phyloP scores from a whole-genome alignment of 53 echinoderm and acorn worm species.

The Astropecten irregularis region DNA sequence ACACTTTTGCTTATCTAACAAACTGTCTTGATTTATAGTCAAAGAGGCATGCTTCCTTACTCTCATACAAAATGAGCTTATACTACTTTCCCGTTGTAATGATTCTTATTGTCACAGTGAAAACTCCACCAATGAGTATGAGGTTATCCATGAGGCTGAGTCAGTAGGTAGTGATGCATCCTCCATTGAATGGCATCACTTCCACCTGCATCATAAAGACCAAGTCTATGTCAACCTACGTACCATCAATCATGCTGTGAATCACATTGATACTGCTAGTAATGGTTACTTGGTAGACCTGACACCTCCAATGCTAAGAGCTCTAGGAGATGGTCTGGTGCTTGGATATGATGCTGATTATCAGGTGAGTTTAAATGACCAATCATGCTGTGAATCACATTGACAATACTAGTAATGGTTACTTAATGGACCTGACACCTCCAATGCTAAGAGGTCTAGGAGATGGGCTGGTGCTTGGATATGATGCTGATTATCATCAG shows the following conservation, averaged over 20 bases:
- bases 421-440: too few relatives aligned
- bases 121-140: slow-evolving; percentile 31
- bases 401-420: too few relatives aligned
- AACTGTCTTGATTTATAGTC: too few relatives aligned
- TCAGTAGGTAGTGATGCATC: slow-evolving; percentile 27
- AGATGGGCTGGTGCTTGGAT: too few relatives aligned
- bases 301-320: slow-evolving; percentile 52
- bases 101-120: not conserved
- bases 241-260: slow-evolving; percentile 43
- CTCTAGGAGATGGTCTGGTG: slow-evolving; percentile 58
- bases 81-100: too few relatives aligned
- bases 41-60: too few relatives aligned
- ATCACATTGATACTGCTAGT: slow-evolving; percentile 6
- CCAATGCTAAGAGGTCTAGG: too few relatives aligned
- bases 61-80: too few relatives aligned
- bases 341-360: slow-evolving; percentile 55
- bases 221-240: slow-evolving; percentile 50
- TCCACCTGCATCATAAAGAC: slow-evolving; percentile 65
- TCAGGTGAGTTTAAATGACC: too few relatives aligned
- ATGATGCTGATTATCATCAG: too few relatives aligned
- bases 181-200: slow-evolving; percentile 71
- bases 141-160: slow-evolving; percentile 51
- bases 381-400: too few relatives aligned
- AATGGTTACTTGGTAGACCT: slow-evolving; percentile 60
- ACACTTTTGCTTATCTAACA: too few relatives aligned